Percentiles rank a stretch among this genome's conserved stretches.
Evolutionary conservation across 2,797 vertebrate genomes (phyloP).

Genomic region (Bucorvus abyssinicus): DNA sequence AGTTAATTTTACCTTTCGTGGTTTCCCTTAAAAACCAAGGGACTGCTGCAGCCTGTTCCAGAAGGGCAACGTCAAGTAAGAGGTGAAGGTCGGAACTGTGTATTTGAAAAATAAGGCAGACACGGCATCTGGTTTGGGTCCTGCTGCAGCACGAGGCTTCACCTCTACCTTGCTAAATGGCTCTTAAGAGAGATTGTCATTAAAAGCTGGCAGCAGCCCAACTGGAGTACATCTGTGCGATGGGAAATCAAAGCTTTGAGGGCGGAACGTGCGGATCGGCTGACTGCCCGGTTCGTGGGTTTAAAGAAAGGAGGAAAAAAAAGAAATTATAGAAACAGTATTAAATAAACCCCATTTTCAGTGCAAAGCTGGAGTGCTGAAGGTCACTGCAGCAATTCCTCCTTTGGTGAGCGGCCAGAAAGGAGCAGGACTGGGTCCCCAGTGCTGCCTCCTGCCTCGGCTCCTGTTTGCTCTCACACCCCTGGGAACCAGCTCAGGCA

Average conservation of each 20-base stretch:
- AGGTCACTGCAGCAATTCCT: neutral
- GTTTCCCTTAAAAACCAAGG: neutral
- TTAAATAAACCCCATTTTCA: neutral
- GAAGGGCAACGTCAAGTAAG: neutral
- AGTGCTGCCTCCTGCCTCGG: neutral
- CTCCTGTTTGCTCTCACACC: neutral
- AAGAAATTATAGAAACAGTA: neutral
- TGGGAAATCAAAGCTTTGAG: neutral
- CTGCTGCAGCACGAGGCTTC: neutral
- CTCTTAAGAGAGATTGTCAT: neutral
- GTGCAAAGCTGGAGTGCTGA: neutral
- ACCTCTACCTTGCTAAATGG: neutral
- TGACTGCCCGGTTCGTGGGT: accelerated
- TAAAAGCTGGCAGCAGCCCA: neutral
- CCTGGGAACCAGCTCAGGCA: neutral
- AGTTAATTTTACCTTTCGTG: neutral
- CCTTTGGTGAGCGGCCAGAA: neutral
- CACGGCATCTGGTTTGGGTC: neutral
- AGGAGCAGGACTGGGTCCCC: neutral
- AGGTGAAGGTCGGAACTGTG: neutral
- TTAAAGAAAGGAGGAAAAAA: neutral
- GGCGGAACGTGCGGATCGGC: neutral
- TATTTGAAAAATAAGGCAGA: neutral
- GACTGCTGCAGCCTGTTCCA: neutral
- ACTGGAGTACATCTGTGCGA: neutral